Base-by-base conservation (phyloP, 2,797 vertebrate species). In the Etheostoma perlongum region DNA sequence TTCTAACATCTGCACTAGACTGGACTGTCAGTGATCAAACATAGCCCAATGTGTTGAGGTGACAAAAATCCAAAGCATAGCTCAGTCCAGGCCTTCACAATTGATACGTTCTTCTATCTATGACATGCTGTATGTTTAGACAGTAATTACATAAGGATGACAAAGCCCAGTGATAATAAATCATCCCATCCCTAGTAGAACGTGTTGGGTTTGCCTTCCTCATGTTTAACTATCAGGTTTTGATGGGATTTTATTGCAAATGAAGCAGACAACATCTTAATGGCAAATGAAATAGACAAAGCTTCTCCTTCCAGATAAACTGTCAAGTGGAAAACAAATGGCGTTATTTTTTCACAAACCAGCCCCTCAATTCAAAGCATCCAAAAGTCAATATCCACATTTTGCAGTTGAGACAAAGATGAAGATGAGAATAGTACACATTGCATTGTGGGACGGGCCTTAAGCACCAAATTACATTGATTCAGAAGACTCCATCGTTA, bases 311-410 rank as follows among this genome's bases (percentile, higher is more conserved):
- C 71, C 25, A 83, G 74, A 88, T 81, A 88, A 86, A 88, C 80
- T 87, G 81, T 86, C 81, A 81, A 73, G 78, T 52, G 52, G 74
- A 75, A 79, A 90, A 88, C 71, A 86, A 89, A 92, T 85, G 51
- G 78, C 75, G 72, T 75, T 83, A 58, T 85, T 74, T 76, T 83
- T 76, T 76, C 63, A 27, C 55, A 73, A 59, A 61, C 63, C 72
- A 82, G 78, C 60, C 72, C 33, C 81, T 79, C 82, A 91, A 85
- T 88, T 86, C 83, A 90, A 87, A 87, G 81, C 75, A 62, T 82
- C 76, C 61, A 86, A 90, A 91, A 91, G 90, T 91, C 90, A 88
- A 93, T 92, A 91, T 76, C 78, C 75, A 63, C 85, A 82, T 83
- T 79, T 85, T 82, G 84, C 86, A 90, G 71, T 78, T 82, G 74